These are phyloP conservation scores for Thaumetopoea pityocampa DNA, from an alignment of 1,140 invertebrate species.

Conservation along the genomic window DNA sequence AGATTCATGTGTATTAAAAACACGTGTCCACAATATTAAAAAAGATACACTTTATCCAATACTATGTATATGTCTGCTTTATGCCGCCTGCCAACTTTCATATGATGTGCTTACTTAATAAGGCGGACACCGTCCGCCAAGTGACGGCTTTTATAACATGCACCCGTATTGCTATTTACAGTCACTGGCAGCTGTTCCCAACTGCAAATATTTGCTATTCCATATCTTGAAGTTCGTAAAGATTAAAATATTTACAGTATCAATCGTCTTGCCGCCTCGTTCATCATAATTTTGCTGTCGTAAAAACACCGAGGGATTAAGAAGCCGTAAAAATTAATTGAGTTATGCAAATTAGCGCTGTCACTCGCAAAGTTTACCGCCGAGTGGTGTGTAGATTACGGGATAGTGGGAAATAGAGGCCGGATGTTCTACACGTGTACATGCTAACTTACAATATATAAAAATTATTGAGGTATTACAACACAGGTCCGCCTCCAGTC, in stretches of 20 bases:
- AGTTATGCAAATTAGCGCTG: constrained; percentile 17
- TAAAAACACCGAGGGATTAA: constrained; percentile 1
- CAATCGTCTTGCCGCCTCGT: constrained; percentile 10
- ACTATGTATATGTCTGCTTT: too few species aligned
- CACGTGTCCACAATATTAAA: too few species aligned
- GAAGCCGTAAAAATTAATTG: constrained; percentile 4
- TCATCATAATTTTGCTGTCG: constrained; percentile 4
- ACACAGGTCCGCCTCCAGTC: too few species aligned
- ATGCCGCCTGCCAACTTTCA: too few species aligned
- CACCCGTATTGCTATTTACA: constrained; percentile 12
- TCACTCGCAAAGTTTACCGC: constrained; percentile 18
- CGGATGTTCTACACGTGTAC: constrained; percentile 49
- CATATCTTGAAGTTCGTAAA: constrained; percentile 18
- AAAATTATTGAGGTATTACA: constrained; percentile 3
- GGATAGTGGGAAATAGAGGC: constrained; percentile 45
- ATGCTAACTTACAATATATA: neutral
- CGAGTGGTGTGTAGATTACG: constrained; percentile 28
- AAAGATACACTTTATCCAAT: too few species aligned
- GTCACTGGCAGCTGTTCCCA: constrained; percentile 10
- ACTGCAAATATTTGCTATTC: constrained; percentile 20
- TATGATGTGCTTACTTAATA: constrained; percentile 15
- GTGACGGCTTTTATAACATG: constrained; percentile 3
- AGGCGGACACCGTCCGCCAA: constrained; percentile 26
- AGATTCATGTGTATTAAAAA: too few species aligned
- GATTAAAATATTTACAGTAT: constrained; percentile 13